These are phyloP conservation scores for Cepaea nemoralis DNA, from an alignment of 1,140 invertebrate genomes.

Conservation along the genomic window DNA sequence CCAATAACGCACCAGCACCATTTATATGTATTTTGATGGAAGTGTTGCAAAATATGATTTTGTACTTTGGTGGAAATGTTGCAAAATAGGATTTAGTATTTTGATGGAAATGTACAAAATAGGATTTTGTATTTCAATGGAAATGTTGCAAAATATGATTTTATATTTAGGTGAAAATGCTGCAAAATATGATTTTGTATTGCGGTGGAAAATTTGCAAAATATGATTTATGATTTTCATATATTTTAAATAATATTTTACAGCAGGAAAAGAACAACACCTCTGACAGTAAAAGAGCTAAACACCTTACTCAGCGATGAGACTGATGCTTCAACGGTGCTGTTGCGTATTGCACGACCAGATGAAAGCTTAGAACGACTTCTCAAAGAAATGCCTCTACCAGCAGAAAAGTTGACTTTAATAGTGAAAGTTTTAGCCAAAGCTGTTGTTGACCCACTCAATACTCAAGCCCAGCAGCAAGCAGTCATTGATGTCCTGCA, in stretches of 20 bases:
- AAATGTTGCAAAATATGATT: no score
- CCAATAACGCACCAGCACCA: no score
- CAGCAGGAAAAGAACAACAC: not conserved
- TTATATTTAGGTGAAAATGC: no score
- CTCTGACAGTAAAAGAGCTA: not conserved
- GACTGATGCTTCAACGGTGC: not conserved
- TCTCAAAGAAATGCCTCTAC: not conserved
- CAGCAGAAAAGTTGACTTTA: not conserved
- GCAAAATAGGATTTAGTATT: no score
- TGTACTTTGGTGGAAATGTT: no score
- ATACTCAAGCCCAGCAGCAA: constrained; percentile 6
- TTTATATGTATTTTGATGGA: no score
- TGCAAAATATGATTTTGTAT: no score
- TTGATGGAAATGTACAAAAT: no score
- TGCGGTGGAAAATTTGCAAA: no score
- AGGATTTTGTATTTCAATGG: no score
- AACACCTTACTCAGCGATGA: not conserved
- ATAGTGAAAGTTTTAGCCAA: constrained; percentile 24
- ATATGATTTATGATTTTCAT: not conserved
- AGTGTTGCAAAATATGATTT: no score
- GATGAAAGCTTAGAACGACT: constrained; percentile 20
- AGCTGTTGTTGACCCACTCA: not conserved
- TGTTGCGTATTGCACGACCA: not conserved
- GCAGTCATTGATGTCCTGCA: constrained; percentile 11
- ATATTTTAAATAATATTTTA: not conserved